Base-by-base conservation (phyloP, 2,113 vertebrate genomes). In the Brachypteracias leptosomus region DNA sequence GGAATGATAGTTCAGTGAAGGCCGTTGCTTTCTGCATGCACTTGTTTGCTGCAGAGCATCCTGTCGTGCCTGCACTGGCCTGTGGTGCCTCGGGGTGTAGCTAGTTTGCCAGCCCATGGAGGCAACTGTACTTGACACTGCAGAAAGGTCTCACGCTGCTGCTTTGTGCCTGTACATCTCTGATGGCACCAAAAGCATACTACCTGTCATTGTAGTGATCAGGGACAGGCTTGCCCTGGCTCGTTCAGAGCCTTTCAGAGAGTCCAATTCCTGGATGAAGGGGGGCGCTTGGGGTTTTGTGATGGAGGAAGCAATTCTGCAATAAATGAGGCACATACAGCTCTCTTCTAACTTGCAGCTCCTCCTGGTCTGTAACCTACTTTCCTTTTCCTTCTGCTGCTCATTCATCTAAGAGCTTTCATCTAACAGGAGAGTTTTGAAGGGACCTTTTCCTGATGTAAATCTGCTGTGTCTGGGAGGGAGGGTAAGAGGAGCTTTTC, bases 321-420 rank as follows among this genome's bases (percentile, higher is more conserved):
- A 49, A 67, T 76, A 95, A 95, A 87, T 90, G 92, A 93, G 88
- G 70, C 62, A 87, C 86, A 73, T 55, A 63, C 44, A 78, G 66
- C 51, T 94, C 79, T 94, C 79, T 95, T 81, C 92, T 90, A 87
- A 94, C 90, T 96, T 93, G 72, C 55, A 91, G 73, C 79, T 96
- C 68, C 80, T 93, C 95, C 90, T 94, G 85, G 76, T 93, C 93
- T 92, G 79, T 95, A 97, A 95, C 96, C 95, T 95, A 94, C 93
- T 96, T 96, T 93, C 67, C 72, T 93, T 93, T 94, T 96, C 73
- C 83, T 95, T 93, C 91, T 90, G 88, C 95, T 93, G 93, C 83
- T 96, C 72, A 81, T 93, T 95, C 90, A 86, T 80, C 83, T 93
- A 61, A 72, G 80, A 89, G 85, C 93, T 96, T 93, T 96, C 54